Evolutionary conservation across 2,797 vertebrate genomes (phyloP), one percentile per base, ranked within the genome.

Genomic region (Macropus fuliginosus): DNA sequence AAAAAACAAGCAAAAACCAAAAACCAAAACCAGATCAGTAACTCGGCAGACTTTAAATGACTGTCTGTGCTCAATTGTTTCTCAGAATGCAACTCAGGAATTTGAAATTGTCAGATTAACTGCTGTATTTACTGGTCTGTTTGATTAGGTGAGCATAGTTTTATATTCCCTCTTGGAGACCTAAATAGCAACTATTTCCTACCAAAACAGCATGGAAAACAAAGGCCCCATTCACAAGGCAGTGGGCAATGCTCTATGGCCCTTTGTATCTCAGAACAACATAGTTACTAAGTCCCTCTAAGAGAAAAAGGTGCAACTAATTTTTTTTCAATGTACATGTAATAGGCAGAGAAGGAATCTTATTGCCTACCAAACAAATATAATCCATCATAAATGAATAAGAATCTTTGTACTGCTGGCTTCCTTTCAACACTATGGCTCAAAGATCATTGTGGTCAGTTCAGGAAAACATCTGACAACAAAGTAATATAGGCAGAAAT

Each of bases 101-200:
- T 99, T 98, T 98, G 98, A 99, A 98, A 97, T 98, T 99, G 98
- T 98, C 98, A 98, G 98, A 98, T 99, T 99, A 99, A 99, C 98
- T 98, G 98, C 98, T 96, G 98, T 98, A 99, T 98, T 99, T 99
- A 98, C 98, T 98, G 98, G 98, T 98, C 98, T 99, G 98, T 99
- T 99, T 99, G 99, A 99, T 99, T 99, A 99, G 99, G 99, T 99
- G 99, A 99, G 99, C 98, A 98, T 98, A 99, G 99, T 99, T 99
- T 99, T 99, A 99, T 99, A 99, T 99, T 99, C 99, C 99, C 99
- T 98, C 98, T 98, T 99, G 99, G 99, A 99, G 99, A 99, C 99
- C 98, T 99, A 99, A 99, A 99, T 99, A 99, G 98, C 99, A 99
- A 99, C 99, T 98, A 99, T 99, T 99, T 99, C 99, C 99, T 99